These are phyloP conservation scores for Machimus atricapillus DNA, from an alignment of 2,888 invertebrate genomes.

Conservation along the genomic window DNA sequence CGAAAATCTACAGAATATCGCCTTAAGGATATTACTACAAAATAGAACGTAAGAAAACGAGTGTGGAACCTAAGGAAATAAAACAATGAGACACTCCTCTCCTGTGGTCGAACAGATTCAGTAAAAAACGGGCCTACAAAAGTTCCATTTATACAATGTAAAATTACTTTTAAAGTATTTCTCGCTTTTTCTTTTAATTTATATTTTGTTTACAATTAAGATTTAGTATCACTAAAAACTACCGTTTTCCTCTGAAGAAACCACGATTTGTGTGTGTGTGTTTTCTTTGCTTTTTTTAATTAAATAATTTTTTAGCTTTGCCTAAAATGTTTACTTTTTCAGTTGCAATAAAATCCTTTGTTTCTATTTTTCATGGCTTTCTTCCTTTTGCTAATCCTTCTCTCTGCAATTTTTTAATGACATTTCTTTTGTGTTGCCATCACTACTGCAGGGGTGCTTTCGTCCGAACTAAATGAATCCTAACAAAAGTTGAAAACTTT, in stretches of 20 bases:
- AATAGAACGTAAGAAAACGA: not conserved
- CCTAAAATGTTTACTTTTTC: constrained; percentile 3
- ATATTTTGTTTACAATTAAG: constrained; percentile 26
- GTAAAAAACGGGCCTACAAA: not conserved
- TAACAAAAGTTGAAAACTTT: not conserved
- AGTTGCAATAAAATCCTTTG: not conserved
- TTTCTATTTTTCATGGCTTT: not conserved
- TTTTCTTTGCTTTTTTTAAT: not conserved
- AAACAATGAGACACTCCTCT: not conserved
- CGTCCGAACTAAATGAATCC: not conserved
- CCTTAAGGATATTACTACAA: not conserved
- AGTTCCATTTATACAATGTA: constrained; percentile 10
- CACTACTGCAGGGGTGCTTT: not conserved
- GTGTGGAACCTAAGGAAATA: not conserved
- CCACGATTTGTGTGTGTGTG: constrained; percentile 16
- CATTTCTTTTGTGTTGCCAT: not conserved
- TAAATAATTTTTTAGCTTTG: constrained; percentile 3
- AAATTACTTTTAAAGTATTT: constrained; percentile 27
- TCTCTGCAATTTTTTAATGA: not conserved
- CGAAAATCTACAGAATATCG: not conserved
- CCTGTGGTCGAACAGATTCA: not conserved
- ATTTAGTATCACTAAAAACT: constrained; percentile 35
- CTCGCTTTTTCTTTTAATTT: not conserved
- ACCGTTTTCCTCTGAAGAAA: constrained; percentile 25
- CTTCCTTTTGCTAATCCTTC: not conserved